These are phyloP conservation scores for Antrozous pallidus DNA, from an alignment of 2,797 vertebrate genomes.

Conservation along the genomic window DNA sequence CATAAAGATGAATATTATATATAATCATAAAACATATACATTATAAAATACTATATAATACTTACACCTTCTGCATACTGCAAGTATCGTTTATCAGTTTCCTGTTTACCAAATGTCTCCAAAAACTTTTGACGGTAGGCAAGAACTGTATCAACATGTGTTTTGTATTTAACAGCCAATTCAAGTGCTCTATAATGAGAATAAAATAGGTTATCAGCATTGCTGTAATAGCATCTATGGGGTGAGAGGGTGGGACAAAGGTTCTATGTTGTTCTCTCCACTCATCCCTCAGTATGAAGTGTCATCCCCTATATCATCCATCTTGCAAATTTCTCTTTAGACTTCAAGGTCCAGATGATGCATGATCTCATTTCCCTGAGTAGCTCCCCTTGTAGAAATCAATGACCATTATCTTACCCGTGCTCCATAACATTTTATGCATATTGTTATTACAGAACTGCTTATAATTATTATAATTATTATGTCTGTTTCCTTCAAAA, in stretches of 20 bases:
- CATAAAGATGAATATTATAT: neutral
- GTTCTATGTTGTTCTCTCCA: neutral
- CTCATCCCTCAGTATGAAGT: neutral
- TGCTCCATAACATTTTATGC: neutral
- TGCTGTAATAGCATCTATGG: neutral
- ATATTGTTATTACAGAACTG: neutral
- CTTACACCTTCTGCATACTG: constrained; percentile 94
- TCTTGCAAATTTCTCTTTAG: neutral
- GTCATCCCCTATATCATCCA: neutral
- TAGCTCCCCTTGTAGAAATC: neutral
- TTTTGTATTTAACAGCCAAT: constrained; percentile 97
- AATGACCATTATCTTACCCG: neutral
- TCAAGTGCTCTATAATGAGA: constrained; percentile 90
- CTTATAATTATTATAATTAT: neutral
- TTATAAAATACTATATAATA: constrained; percentile 61
- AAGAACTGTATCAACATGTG: constrained; percentile 97
- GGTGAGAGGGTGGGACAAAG: neutral
- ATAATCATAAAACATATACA: neutral
- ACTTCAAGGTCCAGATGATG: constrained; percentile 3
- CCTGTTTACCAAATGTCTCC: constrained; percentile 91
- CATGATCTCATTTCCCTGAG: neutral
- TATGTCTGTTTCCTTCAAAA: neutral
- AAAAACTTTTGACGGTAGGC: constrained; percentile 93
- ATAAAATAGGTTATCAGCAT: constrained; percentile 25
- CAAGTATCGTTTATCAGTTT: constrained; percentile 95